Base-by-base conservation (phyloP, 2,113 vertebrate species). In the Heterotis niloticus region DNA sequence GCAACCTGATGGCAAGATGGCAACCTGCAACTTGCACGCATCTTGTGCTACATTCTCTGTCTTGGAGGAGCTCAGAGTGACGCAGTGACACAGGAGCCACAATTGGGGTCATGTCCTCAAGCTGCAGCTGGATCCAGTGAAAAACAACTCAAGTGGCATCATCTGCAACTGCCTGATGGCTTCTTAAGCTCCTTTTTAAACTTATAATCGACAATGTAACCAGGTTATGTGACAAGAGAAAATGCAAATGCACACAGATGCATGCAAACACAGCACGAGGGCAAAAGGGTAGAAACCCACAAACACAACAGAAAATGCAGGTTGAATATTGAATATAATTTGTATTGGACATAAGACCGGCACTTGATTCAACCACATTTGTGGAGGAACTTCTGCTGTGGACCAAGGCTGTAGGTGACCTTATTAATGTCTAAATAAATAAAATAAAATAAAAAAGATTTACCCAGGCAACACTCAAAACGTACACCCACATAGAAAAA, bases 361-460 rank as follows among this genome's bases (percentile, higher is more conserved):
- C n/a, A 24, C 4, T 54, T 73, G 44, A 73, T 24, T 54, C 59
- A 62, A 20, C 13, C 59, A 17, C 59, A 14, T 62, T 62, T 20
- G 1, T 62, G 44, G n/a, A 54, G 70, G 70, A 34, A 1, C 17
- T 26, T 20, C 13, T 10, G 69, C 20, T 4, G n/a, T 56, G n/a
- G 44, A 56, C 10, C 12, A 11, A 9, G 20, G 11, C 44, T 5
- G 54, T n/a, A 54, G 70, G 44, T 66, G 75, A 44, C 75, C 70
- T 56, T 13, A n/a, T 72, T 54, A 56, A 5, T 73, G 34, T 56
- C n/a, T 10, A 77, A 77, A 77, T 28, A 77, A 52, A n/a, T n/a
- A n/a, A n/a, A n/a, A n/a, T n/a, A n/a, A n/a, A n/a, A n/a, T n/a
- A n/a, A 56, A 65, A 17, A 56, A 66, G 64, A 54, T 34, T 51